Evolutionary conservation across 2,888 invertebrate species (phyloP), one percentile per base, ranked within the genome.

Genomic region (Trichacis sp.): DNA sequence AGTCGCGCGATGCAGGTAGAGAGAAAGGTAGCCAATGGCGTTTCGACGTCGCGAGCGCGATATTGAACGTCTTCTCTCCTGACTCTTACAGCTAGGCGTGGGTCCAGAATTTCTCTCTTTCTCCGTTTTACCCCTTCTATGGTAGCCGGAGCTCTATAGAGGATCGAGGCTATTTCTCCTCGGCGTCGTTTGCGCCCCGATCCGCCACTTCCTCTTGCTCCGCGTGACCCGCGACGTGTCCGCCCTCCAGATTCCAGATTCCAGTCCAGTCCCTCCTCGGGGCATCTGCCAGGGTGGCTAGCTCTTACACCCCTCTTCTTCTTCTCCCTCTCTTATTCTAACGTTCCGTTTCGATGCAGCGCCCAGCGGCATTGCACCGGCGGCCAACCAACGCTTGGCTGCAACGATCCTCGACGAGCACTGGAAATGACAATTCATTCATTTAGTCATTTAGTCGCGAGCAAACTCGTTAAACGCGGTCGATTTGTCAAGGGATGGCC

Each of bases 21-120:
- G 76, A 73, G 76, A 82, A 83, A 80, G 81, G 77, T 80, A 80
- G 81, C 83, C 83, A 83, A 83, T 83, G 78, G 82, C 82, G 80
- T 72, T 78, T 73, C 71, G 63, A 63, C 74, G 74, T 75, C 73
- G 72, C 67, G 70, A 78, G 76, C 77, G 75, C 80, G 75, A 79
- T 83, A 83, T 83, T 83, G 83, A 83, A 83, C 83, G 83, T 82
- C 82, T 81, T 77, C 78, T 77, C 33, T 33, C 24, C 8, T 24
- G 24, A 24, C 24, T 24, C 24, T 24, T 24, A 24, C n/a, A 24
- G 24, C 3, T 8, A 24, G 76, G 77, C 75, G 76, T 73, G 76
- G 74, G 74, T 82, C 81, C 80, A 77, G 79, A 73, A 74, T 76
- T 77, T 72, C 69, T 64, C 68, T 66, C 69, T 71, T 68, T 67